phyloP scores from a whole-genome alignment of 2,113 vertebrate genomes.

The Budorcas taxicolor region DNA sequence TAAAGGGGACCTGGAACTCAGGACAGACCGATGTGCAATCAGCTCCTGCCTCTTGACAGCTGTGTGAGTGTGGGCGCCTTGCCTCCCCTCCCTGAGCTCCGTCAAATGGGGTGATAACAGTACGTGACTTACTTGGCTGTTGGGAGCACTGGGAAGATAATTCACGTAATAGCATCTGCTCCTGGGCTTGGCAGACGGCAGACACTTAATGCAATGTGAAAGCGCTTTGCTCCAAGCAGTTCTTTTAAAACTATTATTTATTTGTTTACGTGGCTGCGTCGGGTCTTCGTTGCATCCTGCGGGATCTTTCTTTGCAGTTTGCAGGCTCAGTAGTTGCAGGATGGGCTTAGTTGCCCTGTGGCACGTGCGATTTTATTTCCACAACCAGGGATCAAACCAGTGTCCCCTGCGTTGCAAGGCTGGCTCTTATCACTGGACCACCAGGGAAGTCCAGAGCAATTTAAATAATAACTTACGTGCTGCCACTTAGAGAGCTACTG shows the following conservation, averaged over 20 bases:
- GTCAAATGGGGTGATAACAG: fast-evolving
- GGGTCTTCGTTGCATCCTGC: fast-evolving
- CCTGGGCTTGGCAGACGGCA: not conserved
- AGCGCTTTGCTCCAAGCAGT: not conserved
- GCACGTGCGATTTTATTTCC: not conserved
- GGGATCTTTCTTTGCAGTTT: not conserved
- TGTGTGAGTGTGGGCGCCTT: not conserved
- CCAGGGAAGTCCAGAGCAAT: not conserved
- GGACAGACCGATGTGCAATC: too few species aligned
- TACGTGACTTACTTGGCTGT: not conserved
- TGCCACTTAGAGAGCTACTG: not conserved
- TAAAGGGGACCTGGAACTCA: not conserved
- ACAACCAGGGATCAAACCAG: not conserved
- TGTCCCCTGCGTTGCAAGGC: not conserved
- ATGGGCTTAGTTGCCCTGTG: not conserved
- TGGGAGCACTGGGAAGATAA: not conserved
- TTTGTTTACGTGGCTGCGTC: not conserved
- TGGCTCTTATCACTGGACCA: not conserved
- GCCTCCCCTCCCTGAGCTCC: not conserved
- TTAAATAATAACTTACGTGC: not conserved
- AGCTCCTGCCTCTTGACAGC: not conserved
- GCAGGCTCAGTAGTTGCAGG: not conserved
- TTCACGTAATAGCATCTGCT: not conserved
- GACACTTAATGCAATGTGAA: not conserved
- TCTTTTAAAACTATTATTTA: not conserved